Base-by-base conservation (phyloP, 2,888 invertebrate species). In the Cantharis flavilabris region DNA sequence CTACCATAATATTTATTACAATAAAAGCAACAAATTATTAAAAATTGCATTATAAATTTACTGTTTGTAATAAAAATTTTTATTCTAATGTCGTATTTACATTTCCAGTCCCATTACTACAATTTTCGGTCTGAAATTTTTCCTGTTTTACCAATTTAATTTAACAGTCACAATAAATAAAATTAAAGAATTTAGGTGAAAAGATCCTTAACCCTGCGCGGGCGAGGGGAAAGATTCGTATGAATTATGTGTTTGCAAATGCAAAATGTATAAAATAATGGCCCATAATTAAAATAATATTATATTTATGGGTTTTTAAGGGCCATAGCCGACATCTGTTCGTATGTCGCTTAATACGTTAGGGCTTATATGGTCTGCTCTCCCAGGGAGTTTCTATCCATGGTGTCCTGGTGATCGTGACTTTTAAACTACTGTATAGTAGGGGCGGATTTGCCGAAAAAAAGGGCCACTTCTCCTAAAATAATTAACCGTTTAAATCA, bases 371-470 rank as follows among this genome's bases (percentile, higher is more conserved):
- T 49, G 49, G 23, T 14, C 28, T 14, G 72, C 64, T 76, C 76
- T 76, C 76, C 76, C 73, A 70, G 76, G 72, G 76, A 30, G 76
- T 69, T 70, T 76, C 73, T 62, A 69, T 72, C 28, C 63, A 65
- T 76, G 69, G 69, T 63, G 20, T 71, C 72, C 62, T n/a, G 26
- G 28, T 18, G 67, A 71, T 63, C 63, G 69, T 72, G 69, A 75
- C 28, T 62, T 71, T 75, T 70, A 71, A 71, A 75, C 62, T 49
- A 62, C 10, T 30, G 10, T 11, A 26, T 0, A 1, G 1, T 7
- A 49, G n/a, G 49, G n/a, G n/a, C n/a, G 49, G 49, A 9, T 9
- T 26, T 26, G 26, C 26, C 7, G n/a, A 9, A 26, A 20, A 20
- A 20, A 23, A 23, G 5, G 23, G 23, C 23, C 5, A 4, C 23